Evolutionary conservation across 1,140 invertebrate genomes (phyloP).

Genomic region (Potamilus streckersoni): DNA sequence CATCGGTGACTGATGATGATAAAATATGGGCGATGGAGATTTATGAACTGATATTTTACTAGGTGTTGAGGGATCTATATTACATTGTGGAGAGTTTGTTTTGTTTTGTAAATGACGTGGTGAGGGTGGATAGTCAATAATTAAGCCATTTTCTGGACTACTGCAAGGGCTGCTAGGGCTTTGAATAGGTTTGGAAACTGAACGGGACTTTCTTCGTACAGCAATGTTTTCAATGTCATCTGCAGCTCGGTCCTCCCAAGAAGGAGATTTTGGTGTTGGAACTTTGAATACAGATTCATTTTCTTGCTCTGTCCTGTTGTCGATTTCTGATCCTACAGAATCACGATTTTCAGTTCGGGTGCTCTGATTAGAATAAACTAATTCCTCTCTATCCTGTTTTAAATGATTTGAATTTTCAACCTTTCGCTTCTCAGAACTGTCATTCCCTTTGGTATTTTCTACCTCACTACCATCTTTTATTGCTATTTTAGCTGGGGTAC

Average conservation of each 20-base stretch:
- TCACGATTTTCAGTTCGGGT: not conserved
- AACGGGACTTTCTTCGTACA: slow-evolving; percentile 7
- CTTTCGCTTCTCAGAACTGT: not conserved
- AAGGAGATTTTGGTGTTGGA: slow-evolving; percentile 34
- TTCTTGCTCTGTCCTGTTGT: not conserved
- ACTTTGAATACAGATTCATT: slow-evolving; percentile 41
- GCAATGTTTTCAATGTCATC: slow-evolving; percentile 23
- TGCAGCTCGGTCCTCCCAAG: slow-evolving; percentile 1
- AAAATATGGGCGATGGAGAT: slow-evolving; percentile 48
- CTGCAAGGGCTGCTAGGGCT: slow-evolving; percentile 56
- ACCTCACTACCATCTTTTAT: slow-evolving; percentile 5
- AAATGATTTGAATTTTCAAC: not conserved
- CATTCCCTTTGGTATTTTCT: not conserved
- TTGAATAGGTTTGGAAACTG: slow-evolving; percentile 13
- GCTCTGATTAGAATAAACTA: not conserved
- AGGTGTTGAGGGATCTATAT: slow-evolving; percentile 4
- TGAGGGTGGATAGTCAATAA: slow-evolving; percentile 61
- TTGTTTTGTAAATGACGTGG: slow-evolving; percentile 32
- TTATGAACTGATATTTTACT: slow-evolving; percentile 6
- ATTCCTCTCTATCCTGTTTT: not conserved
- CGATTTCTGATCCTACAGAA: not conserved
- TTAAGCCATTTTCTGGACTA: slow-evolving; percentile 63
- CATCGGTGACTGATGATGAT: slow-evolving; percentile 71
- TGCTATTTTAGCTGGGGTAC: no score
- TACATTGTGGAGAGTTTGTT: slow-evolving; percentile 24